Evolutionary conservation across 1,140 invertebrate genomes (phyloP), one percentile per base, ranked within the genome.

Genomic region (Mercenaria mercenaria): DNA sequence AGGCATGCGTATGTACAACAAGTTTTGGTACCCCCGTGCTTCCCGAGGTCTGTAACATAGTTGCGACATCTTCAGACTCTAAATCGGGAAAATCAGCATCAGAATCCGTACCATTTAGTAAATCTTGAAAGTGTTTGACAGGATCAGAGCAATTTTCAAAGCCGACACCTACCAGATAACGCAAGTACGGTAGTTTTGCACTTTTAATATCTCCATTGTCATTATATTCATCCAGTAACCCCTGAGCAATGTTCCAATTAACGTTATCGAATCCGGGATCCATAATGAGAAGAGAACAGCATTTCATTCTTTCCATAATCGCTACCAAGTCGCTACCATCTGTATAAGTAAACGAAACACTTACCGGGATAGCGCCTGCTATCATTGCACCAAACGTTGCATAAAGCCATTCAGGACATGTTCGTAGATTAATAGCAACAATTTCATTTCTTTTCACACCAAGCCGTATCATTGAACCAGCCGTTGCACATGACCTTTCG

Each of bases 1-100:
- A 20, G 20, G 15, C 2, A 18, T 85, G 64, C 20, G 64, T 85
- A 34, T 74, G 43, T 8, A n/a, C 69, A 20, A 74, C 83, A 10
- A 74, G 47, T 39, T 85, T 85, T 56, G 83, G 83, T 3, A 85
- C 43, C 6, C 83, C 83, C 37, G 83, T 85, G 32, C 64, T 74
- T n/a, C 83, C 83, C 32, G 83, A 85, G 20, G 83, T 85, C 52
- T 85, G 83, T 8, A 74, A n/a, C n/a, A 85, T 26, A 34, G 41
- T 23, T 11, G 64, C 61, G 0, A 85, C 32, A 37, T 74, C 64
- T 4, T 85, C 43, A 29, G 10, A 1, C 26, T 52, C 34, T 20
- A 85, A n/a, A 15, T 52, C 64, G 13, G 83, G 83, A n/a, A 85
- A 34, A 15, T 15, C 39, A 18, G 74, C 43, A 0, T 43, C 37